These are phyloP conservation scores for Leucozona laternaria DNA, from an alignment of 2,888 invertebrate genomes.

Conservation along the genomic window DNA sequence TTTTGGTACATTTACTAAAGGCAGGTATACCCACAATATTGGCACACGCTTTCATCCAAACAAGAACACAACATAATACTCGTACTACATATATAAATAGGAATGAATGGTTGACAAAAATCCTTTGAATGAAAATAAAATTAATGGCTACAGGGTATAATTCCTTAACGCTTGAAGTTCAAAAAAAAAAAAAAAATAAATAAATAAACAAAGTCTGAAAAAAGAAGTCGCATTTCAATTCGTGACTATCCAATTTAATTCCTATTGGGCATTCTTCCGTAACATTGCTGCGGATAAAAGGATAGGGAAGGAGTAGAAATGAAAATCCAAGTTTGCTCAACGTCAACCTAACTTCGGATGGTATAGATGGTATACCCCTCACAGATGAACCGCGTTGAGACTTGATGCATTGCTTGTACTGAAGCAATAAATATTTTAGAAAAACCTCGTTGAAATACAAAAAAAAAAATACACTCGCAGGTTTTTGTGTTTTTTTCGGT, in stretches of 20 bases:
- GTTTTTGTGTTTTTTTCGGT: background rate
- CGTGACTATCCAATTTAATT: slow-evolving; percentile 67
- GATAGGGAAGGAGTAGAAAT: background rate
- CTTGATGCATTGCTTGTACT: slow-evolving; percentile 57
- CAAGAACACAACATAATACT: slow-evolving; percentile 24
- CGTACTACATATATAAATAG: too few species aligned
- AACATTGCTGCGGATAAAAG: slow-evolving; percentile 34
- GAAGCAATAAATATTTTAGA: slow-evolving; percentile 33
- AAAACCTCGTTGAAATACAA: slow-evolving; percentile 21
- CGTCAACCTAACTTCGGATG: slow-evolving; percentile 27
- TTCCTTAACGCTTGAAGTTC: slow-evolving; percentile 43
- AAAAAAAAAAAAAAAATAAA: slow-evolving; percentile 17
- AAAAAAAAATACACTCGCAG: background rate
- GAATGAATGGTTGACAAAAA: slow-evolving; percentile 55
- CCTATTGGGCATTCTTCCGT: slow-evolving; percentile 60
- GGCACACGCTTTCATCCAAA: slow-evolving; percentile 31
- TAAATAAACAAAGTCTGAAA: background rate
- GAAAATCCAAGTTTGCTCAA: slow-evolving; percentile 26
- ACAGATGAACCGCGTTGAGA: slow-evolving; percentile 16
- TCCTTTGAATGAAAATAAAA: slow-evolving; percentile 62
- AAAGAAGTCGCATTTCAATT: slow-evolving; percentile 32
- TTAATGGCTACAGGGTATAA: slow-evolving; percentile 64
- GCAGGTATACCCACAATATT: slow-evolving; percentile 10
- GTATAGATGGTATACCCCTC: background rate
- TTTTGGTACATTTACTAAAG: slow-evolving; percentile 6